Evolutionary conservation across 2,888 invertebrate genomes (phyloP), one percentile per base, ranked within the genome.

Genomic region (Panorpa germanica): DNA sequence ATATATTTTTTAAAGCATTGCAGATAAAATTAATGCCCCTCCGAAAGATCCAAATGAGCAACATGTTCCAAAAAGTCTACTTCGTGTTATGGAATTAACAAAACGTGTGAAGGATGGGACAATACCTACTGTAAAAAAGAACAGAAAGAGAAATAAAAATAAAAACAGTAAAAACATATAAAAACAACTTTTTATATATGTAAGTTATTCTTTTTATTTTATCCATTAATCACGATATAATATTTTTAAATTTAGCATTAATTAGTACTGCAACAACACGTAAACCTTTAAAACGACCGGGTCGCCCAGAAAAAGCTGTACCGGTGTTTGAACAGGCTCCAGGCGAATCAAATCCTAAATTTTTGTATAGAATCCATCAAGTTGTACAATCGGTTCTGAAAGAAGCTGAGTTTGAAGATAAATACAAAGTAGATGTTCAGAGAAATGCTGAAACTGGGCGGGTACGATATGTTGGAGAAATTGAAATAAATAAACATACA

Each of bases 11-110:
- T 56, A 35, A 44, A 81, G 80, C 41, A 50, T 81, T 41, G 69
- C 70, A 46, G 59, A 63, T 19, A 72, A 76, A 51, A 72, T 77
- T 33, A 77, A 83, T 50, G 68, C 70, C 31, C 76, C 82, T 1
- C 82, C 83, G 1, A 57, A 57, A 22, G 63, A 73, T 41, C 59
- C 63, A 3, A 70, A 76, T 38, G 67, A 71, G 3, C 80, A 83
- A 48, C 68, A 70, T n/a, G 51, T 80, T 16, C 76, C 82, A 0
- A 70, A 66, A 37, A 76, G 71, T 37, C 53, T 82, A n/a, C 55
- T 59, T 17, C 58, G 65, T 27, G 52, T 82, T 27, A 70, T 77
- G 10, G 59, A 63, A 37, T 42, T 72, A 1, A 63, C 64, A 35
- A 57, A 67, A n/a, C n/a, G n/a, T n/a, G n/a, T n/a, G n/a, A n/a